Base-by-base conservation (phyloP, 92 coral and sea anemone species). In the Pocillopora meandrina region DNA sequence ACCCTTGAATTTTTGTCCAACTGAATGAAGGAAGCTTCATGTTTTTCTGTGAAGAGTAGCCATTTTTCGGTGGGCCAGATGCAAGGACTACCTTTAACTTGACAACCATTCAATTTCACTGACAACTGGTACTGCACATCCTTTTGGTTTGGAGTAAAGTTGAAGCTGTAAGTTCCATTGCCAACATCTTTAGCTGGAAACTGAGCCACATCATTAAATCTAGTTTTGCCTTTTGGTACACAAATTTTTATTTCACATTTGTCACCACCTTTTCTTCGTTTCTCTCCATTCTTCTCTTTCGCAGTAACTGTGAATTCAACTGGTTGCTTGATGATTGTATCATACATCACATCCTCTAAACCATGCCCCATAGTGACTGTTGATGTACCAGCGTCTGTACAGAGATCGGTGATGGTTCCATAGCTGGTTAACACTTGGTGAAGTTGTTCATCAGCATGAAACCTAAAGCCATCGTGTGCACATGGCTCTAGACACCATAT, bases 281-380 rank as follows among this genome's bases (percentile, higher is more conserved):
- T 56, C 33, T 4, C 42, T 4, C 76, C 74, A 20, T 60, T 16
- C 9, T 23, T 18, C 26, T 81, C 66, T 66, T 57, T 67, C 15
- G 85, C 62, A 20, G 70, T 19, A 67, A 68, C 56, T 19, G 76
- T 67, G 64, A 81, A 81, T 5, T 81, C 78, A 18, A 71, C 52
- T 42, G 76, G 63, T 59, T 81, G 85, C n/a, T 33, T 35, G 55
- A 9, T 18, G 12, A 80, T 74, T 10, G 74, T 64, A 80, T 35
- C 65, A 74, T 80, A 80, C 73, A 80, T 65, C 58, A 80, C 57
- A 18, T 35, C 42, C 52, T 80, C 84, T 56, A 35, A 52, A 10
- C 74, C 84, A 16, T 62, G 57, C 49, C 58, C 84, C 84, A 80
- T 80, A 21, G 70, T 56, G 18, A 80, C 35, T 23, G 84, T 80